These are phyloP conservation scores for Oedothorax gibbosus DNA, from an alignment of 1,140 invertebrate genomes.

Conservation along the genomic window DNA sequence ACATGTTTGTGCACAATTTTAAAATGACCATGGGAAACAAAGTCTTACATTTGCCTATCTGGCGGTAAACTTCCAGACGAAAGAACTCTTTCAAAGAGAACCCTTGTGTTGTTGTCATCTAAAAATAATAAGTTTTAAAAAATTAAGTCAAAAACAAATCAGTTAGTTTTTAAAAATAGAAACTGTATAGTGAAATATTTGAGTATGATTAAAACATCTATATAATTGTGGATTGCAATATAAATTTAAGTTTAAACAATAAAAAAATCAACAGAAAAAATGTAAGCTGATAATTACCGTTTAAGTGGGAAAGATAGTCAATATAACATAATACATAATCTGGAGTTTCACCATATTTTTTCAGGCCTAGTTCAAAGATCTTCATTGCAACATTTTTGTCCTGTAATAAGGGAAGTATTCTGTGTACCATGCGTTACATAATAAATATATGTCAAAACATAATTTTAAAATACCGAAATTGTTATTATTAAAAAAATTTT, in stretches of 20 bases:
- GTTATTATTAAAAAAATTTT: no score
- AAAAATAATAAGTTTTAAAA: constrained; percentile 62
- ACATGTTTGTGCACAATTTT: background rate
- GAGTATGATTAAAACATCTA: no score
- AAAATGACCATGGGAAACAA: background rate
- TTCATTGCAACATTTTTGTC: constrained; percentile 98
- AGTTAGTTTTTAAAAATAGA: no score
- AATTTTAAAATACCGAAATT: no score
- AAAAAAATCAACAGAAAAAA: background rate
- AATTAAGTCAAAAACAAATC: background rate
- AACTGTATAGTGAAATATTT: no score
- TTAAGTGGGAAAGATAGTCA: constrained; percentile 97
- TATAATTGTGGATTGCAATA: no score
- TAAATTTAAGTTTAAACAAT: background rate
- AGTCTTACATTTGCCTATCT: constrained; percentile 89
- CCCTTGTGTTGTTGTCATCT: constrained; percentile 99
- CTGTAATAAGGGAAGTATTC: constrained; percentile 65
- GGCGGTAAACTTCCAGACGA: constrained; percentile 91
- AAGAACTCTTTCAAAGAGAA: constrained; percentile 95
- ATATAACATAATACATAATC: constrained; percentile 97
- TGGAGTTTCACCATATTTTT: constrained; percentile 93
- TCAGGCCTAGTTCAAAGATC: constrained; percentile 97
- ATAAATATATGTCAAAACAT: no score
- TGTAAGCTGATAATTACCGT: constrained; percentile 76
- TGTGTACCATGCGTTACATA: no score